Percentiles rank a stretch among this genome's conserved stretches.
These are phyloP conservation scores for Propsilocerus akamusi DNA, from an alignment of 1,140 invertebrate genomes.

Conservation along the genomic window DNA sequence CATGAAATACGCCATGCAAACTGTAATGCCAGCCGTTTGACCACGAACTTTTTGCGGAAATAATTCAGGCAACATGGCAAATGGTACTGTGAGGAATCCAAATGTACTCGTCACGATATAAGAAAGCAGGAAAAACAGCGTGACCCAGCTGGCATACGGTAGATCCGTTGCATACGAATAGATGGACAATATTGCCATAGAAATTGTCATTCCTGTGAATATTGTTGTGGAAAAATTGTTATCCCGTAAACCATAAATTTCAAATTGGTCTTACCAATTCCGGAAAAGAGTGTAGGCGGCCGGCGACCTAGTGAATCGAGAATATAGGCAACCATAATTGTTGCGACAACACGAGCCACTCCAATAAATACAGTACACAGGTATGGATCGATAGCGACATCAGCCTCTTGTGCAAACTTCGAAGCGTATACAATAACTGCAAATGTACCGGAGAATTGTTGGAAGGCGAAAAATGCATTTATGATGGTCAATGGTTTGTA, in stretches of 20 bases:
- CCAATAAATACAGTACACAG: conserved; percentile 35
- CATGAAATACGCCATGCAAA: conserved; percentile 44
- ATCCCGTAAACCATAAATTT: conserved; percentile 4
- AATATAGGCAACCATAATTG: conserved; percentile 29
- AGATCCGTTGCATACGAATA: conserved; percentile 22
- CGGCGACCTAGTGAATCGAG: conserved; percentile 35
- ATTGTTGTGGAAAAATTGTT: no score
- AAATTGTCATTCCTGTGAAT: conserved; percentile 28
- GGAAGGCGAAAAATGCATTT: conserved; percentile 48
- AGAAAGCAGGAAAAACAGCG: conserved; percentile 30
- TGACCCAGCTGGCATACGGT: conserved; percentile 20
- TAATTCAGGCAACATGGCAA: conserved; percentile 57
- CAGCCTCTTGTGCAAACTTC: conserved; percentile 37
- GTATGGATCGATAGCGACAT: conserved; percentile 33
- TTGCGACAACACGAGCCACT: conserved; percentile 29
- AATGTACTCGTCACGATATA: conserved; percentile 41
- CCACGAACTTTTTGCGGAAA: conserved; percentile 46
- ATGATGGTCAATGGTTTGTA: conserved; percentile 45
- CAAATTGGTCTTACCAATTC: conserved; percentile 18
- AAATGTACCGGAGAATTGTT: conserved; percentile 60
- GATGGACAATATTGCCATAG: conserved; percentile 31
- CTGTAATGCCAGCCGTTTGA: conserved; percentile 41
- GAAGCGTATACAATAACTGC: conserved; percentile 57
- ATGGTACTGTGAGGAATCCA: conserved; percentile 44
- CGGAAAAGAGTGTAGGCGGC: conserved; percentile 35